phyloP scores from a whole-genome alignment of 64 coral and sea anemone genomes.

The Actinia tenebrosa region DNA sequence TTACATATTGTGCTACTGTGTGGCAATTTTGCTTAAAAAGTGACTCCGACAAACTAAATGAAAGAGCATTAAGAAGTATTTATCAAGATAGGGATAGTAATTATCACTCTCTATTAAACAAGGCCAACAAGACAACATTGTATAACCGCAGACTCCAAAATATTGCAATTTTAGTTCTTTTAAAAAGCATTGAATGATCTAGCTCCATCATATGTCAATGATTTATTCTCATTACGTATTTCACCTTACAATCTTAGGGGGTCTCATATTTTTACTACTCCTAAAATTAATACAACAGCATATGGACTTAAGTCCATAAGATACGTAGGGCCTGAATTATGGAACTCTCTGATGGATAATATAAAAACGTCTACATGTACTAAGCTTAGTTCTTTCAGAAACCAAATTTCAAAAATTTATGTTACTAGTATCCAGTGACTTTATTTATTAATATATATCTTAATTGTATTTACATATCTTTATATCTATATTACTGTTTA shows the following conservation, averaged over 20 bases:
- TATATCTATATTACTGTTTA: neutral
- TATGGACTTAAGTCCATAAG: constrained; percentile 26
- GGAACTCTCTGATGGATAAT: neutral
- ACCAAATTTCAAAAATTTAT: neutral
- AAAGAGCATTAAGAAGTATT: constrained; percentile 27
- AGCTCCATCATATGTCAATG: too few relatives aligned
- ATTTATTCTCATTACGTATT: neutral
- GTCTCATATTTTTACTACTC: constrained; percentile 2
- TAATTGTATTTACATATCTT: neutral
- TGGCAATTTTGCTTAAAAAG: constrained; percentile 25
- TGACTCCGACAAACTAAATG: constrained; percentile 16
- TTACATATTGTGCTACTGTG: constrained; percentile 25
- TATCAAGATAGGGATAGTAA: constrained; percentile 35
- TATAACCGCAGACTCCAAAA: constrained; percentile 26
- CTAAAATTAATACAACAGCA: constrained; percentile 2
- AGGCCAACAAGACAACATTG: constrained; percentile 21
- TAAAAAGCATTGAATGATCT: neutral
- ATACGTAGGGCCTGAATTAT: neutral
- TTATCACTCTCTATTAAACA: constrained; percentile 24
- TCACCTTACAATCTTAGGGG: constrained; percentile 21
- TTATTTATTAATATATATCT: neutral
- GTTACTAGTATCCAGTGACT: too few relatives aligned
- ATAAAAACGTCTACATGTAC: neutral
- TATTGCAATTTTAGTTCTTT: constrained; percentile 5
- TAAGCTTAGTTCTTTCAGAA: neutral